A percentile compares a stretch with the other conserved stretches of the same genome.
phyloP scores from a whole-genome alignment of 35 echinoderm and acorn worm species.

The Stichopus chloronotus region DNA sequence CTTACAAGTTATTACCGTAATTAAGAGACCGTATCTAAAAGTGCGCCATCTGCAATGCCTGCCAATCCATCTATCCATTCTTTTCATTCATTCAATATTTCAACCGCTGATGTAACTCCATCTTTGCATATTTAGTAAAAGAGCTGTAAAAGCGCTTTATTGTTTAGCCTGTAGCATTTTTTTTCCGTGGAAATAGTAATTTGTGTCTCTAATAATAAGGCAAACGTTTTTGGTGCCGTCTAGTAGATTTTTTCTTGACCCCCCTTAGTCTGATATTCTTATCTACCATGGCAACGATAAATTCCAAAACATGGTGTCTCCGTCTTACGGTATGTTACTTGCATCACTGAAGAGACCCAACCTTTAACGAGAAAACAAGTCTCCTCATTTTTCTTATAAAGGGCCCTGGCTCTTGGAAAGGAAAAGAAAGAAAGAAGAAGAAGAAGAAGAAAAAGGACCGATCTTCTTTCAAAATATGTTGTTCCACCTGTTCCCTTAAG shows the following conservation, averaged over 20 bases:
- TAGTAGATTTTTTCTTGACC: background rate
- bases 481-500: conserved; percentile 18
- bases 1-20: no score
- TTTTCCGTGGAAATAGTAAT: background rate
- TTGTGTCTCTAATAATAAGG: background rate
- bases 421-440: background rate
- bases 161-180: background rate
- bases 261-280: background rate
- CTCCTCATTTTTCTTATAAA: background rate
- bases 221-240: background rate
- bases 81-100: no score
- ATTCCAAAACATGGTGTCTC: background rate
- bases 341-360: background rate
- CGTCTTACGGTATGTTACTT: background rate
- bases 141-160: no score
- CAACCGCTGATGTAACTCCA: no score
- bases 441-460: background rate
- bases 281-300: conserved; percentile 10
- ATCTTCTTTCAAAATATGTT: conserved; percentile 17
- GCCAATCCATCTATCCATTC: no score
- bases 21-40: no score
- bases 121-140: no score
- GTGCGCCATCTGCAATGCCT: no score
- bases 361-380: conserved; percentile 1
- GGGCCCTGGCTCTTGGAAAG: background rate